These are phyloP conservation scores for Conus canariensis DNA, from an alignment of 2,888 invertebrate species.

Conservation along the genomic window DNA sequence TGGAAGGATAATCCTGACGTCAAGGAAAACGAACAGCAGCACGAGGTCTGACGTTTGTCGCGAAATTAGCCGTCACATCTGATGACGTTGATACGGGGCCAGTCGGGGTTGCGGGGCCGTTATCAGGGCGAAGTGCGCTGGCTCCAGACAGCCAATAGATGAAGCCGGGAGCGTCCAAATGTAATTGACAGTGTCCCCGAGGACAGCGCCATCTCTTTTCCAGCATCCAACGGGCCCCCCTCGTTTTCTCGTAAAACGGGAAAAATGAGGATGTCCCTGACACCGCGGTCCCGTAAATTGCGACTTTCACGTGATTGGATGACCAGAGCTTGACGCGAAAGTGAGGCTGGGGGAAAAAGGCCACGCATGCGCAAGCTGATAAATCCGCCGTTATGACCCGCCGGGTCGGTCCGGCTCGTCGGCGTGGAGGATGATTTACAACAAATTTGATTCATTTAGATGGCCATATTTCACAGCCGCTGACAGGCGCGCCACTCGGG, in stretches of 20 bases:
- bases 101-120: constrained; percentile 27
- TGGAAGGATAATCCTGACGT: constrained; percentile 36
- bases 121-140: constrained; percentile 32
- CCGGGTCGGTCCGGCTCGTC: constrained; percentile 46
- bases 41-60: constrained; percentile 40
- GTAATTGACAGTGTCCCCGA: constrained; percentile 41
- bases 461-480: constrained; percentile 53
- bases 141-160: constrained; percentile 45
- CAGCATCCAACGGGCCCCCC: constrained; percentile 41
- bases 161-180: constrained; percentile 43
- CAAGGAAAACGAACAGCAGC: constrained; percentile 38
- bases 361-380: constrained; percentile 50
- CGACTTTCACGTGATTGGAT: constrained; percentile 44
- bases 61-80: constrained; percentile 40
- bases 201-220: constrained; percentile 43
- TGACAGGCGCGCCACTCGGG: constrained; percentile 51
- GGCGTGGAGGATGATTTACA: constrained; percentile 55
- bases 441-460: constrained; percentile 59
- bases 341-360: constrained; percentile 41
- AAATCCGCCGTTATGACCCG: constrained; percentile 55
- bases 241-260: constrained; percentile 47
- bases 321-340: constrained; percentile 43
- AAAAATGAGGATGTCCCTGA: constrained; percentile 48
- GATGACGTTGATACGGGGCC: constrained; percentile 35
- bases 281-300: constrained; percentile 47